Evolutionary conservation across 2,888 invertebrate species (phyloP).

Genomic region (Drosophila hamatofila): DNA sequence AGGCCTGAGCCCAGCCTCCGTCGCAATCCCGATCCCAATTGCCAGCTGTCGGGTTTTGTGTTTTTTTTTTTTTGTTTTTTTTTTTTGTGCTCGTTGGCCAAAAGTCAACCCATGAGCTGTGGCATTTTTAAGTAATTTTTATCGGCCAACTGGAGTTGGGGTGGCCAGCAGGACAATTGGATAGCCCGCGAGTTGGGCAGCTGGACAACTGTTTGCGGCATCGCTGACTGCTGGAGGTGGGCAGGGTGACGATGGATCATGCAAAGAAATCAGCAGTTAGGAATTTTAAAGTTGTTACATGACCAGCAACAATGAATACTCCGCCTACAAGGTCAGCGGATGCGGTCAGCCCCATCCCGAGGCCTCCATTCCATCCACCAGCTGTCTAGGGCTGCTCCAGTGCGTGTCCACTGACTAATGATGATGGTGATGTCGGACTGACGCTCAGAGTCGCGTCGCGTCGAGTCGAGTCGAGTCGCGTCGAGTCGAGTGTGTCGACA

Average conservation of each 20-base stretch:
- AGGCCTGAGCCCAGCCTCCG: constrained; percentile 4
- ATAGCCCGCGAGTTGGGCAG: constrained; percentile 9
- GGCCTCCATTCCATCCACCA: not conserved
- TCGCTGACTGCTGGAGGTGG: not conserved
- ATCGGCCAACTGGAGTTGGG: constrained; percentile 68
- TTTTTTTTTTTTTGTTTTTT: too few species aligned
- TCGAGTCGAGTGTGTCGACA: constrained; percentile 39
- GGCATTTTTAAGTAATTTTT: constrained; percentile 84
- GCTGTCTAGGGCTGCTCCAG: not conserved
- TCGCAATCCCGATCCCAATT: constrained; percentile 18
- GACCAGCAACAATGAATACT: constrained; percentile 52
- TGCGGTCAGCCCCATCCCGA: constrained; percentile 45
- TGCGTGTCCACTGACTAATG: constrained; percentile 52
- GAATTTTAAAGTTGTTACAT: constrained; percentile 65
- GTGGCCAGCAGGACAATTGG: not conserved
- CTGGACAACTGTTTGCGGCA: constrained; percentile 41
- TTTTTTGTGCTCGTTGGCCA: constrained; percentile 76
- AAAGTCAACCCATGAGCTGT: constrained; percentile 84
- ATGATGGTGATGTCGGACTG: constrained; percentile 22
- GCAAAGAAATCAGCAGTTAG: constrained; percentile 53
- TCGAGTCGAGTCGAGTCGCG: not conserved
- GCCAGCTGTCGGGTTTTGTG: constrained; percentile 36
- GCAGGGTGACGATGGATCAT: not conserved
- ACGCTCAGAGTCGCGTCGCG: too few species aligned
- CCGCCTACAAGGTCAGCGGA: constrained; percentile 65